Evolutionary conservation across 1,140 invertebrate genomes (phyloP), one percentile per base, ranked within the genome.

Genomic region (Plutomurus gul): DNA sequence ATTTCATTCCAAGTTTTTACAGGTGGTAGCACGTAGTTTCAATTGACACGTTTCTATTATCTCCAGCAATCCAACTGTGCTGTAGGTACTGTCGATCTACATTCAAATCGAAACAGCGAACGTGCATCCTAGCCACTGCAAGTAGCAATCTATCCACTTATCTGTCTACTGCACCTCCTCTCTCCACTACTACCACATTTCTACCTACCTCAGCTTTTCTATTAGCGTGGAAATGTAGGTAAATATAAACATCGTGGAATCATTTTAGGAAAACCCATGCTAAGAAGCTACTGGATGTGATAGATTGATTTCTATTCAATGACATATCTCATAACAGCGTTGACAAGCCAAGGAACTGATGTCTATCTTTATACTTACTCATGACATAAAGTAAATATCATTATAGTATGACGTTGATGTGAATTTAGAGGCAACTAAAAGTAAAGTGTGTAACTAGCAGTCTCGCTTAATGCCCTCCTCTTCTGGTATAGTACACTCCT

Each of bases 291-390:
- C 27, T 65, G 56, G 18, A 65, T 65, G 30, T 65, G 56, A 65
- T 65, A 65, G 56, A 65, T 65, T 65, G 56, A 65, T 65, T 65
- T 27, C 56, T 33, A 65, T 65, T 65, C 56, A 65, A 33, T 65
- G 56, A 65, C 56, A 65, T 27, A 65, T 65, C 16, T 65, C 22
- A 65, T 65, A 13, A 30, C 56, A 16, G 30, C 7, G 56, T 65
- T 65, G 56, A 65, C 56, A 65, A 65, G 22, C 27, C 16, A 65
- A 65, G 27, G 56, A 65, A n/a, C 18, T 65, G 56, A 65, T 65
- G 56, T 65, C 56, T 65, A 65, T 65, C 56, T 65, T 65, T 30
- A 65, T 65, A 65, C 56, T 49, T n/a, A 20, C 16, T 49, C 13
- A 20, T 49, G 46, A 49, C 46, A 49, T n/a, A 20, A 7, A 36